Percentiles rank a stretch among this genome's conserved stretches.
Evolutionary conservation across 2,797 vertebrate genomes (phyloP).

Genomic region (Spinus olivaceus): DNA sequence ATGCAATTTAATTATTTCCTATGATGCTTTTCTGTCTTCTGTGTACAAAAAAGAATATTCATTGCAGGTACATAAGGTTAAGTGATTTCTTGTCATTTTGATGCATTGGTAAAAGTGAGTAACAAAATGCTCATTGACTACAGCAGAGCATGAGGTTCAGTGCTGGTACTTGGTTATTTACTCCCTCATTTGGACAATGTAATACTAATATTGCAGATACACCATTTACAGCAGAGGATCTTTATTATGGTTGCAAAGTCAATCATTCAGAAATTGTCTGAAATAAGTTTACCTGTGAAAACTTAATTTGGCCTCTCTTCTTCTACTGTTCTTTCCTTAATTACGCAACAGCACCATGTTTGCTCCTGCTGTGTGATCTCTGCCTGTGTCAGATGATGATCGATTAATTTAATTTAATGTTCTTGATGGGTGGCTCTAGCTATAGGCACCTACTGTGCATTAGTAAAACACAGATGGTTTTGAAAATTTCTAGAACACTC

Average conservation of each 20-base stretch:
- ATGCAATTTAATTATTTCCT: background rate
- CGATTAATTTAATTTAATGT: slow-evolving; percentile 13
- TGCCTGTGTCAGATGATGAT: background rate
- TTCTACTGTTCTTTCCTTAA: background rate
- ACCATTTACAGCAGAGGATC: background rate
- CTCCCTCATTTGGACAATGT: background rate
- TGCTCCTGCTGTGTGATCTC: background rate
- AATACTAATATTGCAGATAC: background rate
- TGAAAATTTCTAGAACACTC: background rate
- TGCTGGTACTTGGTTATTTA: background rate
- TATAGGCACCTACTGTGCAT: background rate
- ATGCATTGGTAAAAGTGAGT: background rate
- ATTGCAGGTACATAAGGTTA: background rate
- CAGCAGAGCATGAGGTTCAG: background rate
- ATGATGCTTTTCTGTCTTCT: background rate
- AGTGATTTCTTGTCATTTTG: background rate
- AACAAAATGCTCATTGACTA: background rate
- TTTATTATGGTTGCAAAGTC: background rate
- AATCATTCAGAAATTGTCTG: background rate
- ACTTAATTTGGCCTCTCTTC: background rate
- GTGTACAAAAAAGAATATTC: background rate
- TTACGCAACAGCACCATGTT: background rate
- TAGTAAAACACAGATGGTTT: slow-evolving; percentile 37
- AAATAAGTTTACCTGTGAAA: background rate
- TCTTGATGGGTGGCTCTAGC: background rate